Evolutionary conservation across 2,797 vertebrate genomes (phyloP).

Genomic region (Microchirus variegatus): DNA sequence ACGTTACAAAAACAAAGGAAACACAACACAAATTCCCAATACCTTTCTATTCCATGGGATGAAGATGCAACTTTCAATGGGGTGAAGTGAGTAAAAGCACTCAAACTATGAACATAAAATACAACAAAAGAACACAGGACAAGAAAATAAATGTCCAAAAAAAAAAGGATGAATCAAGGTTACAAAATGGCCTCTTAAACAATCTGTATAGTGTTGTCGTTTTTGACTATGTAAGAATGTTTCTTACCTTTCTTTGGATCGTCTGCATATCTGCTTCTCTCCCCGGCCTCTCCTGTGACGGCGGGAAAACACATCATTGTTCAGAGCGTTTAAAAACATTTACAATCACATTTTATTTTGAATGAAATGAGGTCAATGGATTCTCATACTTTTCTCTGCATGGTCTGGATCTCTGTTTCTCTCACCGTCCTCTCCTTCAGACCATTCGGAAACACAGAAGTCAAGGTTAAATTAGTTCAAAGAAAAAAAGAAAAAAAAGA

Average conservation of each 20-base stretch:
- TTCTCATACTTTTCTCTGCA: conserved; percentile 76
- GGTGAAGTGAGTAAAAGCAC: conserved; percentile 92
- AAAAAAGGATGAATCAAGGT: conserved; percentile 27
- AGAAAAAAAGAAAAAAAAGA: background rate
- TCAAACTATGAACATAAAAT: conserved; percentile 92
- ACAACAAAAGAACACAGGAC: conserved; percentile 67
- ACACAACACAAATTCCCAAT: conserved; percentile 69
- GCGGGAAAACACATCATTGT: conserved; percentile 11
- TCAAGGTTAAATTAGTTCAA: background rate
- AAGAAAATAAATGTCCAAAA: conserved; percentile 36
- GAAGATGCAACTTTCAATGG: conserved; percentile 96
- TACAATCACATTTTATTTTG: background rate
- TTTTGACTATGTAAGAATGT: conserved; percentile 1
- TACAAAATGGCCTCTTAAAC: too few species aligned
- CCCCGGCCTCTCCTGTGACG: conserved; percentile 72
- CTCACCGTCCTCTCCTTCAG: conserved; percentile 69
- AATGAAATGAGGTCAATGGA: background rate
- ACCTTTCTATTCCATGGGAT: conserved; percentile 99
- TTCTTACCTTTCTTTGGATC: conserved; percentile 82
- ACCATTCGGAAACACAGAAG: conserved; percentile 21
- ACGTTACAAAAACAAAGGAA: background rate
- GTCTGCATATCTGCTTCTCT: conserved; percentile 78
- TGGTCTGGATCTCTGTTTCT: conserved; percentile 76
- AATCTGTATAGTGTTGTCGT: too few species aligned
- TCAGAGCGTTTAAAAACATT: background rate